Evolutionary conservation across 37 sponge, comb jelly and placozoan species (phyloP).

Genomic region (Halisarca cf. caerulea): DNA sequence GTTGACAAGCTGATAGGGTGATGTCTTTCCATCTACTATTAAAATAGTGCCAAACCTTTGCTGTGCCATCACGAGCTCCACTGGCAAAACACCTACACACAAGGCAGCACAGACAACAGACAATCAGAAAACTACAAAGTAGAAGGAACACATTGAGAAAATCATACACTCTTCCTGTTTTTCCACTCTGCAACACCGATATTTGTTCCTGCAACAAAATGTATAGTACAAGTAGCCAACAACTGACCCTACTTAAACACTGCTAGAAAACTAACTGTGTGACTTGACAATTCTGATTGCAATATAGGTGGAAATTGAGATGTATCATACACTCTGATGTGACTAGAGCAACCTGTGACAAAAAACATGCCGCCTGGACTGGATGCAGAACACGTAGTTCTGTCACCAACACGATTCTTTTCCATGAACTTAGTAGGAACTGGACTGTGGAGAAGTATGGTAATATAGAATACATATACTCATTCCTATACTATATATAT

Average conservation of each 20-base stretch:
- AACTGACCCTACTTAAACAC: not conserved
- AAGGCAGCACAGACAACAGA: not conserved
- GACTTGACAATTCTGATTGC: conserved; percentile 57
- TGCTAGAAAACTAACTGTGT: conserved; percentile 55
- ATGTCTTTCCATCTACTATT: conserved; percentile 45
- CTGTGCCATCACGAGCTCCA: conserved; percentile 73
- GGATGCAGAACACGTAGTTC: conserved; percentile 74
- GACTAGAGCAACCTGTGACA: conserved; percentile 82
- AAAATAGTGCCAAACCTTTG: conserved; percentile 57
- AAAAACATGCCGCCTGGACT: conserved; percentile 82
- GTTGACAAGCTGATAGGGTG: conserved; percentile 27
- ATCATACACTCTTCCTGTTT: conserved; percentile 16
- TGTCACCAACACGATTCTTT: conserved; percentile 67
- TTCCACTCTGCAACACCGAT: conserved; percentile 10
- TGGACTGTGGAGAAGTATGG: not conserved
- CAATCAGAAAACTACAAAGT: not conserved
- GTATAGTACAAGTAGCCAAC: not conserved
- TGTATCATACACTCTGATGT: conserved; percentile 64
- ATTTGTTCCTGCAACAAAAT: not conserved
- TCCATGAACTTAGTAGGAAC: conserved; percentile 77
- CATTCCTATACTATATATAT: no score
- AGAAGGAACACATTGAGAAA: not conserved
- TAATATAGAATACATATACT: not conserved
- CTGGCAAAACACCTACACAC: conserved; percentile 66
- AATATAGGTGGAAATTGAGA: conserved; percentile 48